These are phyloP conservation scores for Drosophila varians DNA, from an alignment of 1,140 invertebrate genomes.

Conservation along the genomic window DNA sequence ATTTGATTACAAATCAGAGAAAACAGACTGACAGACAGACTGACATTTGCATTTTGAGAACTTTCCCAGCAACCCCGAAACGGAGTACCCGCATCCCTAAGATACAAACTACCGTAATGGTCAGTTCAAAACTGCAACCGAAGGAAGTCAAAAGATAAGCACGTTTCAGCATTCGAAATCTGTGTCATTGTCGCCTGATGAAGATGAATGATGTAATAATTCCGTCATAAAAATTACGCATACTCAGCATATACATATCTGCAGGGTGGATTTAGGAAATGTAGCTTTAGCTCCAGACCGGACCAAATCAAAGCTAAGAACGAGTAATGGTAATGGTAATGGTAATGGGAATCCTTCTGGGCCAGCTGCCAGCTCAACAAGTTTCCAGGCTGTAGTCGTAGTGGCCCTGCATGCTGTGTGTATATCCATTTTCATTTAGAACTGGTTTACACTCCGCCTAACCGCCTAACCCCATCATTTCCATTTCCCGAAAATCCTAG, in stretches of 20 bases:
- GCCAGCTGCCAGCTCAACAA: slow-evolving; percentile 62
- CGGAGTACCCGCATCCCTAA: slow-evolving; percentile 44
- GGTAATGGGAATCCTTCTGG: slow-evolving; percentile 25
- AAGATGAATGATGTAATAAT: slow-evolving; percentile 82
- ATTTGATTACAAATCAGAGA: slow-evolving; percentile 66
- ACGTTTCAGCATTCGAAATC: slow-evolving; percentile 44
- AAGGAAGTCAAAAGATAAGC: slow-evolving; percentile 54
- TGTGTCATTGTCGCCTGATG: slow-evolving; percentile 63
- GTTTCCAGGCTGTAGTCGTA: slow-evolving; percentile 51
- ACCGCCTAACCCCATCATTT: slow-evolving; percentile 61
- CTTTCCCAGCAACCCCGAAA: slow-evolving; percentile 44
- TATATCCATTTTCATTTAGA: slow-evolving; percentile 54
- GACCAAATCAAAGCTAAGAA: slow-evolving; percentile 62
- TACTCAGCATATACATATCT: slow-evolving; percentile 45
- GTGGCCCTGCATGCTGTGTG: slow-evolving; percentile 30
- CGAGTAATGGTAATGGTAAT: not conserved
- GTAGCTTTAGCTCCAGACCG: slow-evolving; percentile 35
- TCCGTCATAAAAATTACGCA: slow-evolving; percentile 75
- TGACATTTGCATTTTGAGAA: slow-evolving; percentile 27
- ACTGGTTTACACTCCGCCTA: slow-evolving; percentile 67
- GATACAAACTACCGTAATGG: slow-evolving; percentile 13
- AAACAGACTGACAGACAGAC: not conserved
- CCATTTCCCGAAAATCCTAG: slow-evolving; percentile 40
- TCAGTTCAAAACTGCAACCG: slow-evolving; percentile 31
- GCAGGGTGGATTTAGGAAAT: slow-evolving; percentile 54